phyloP scores from a whole-genome alignment of 2,888 invertebrate species.

The Mycalesis mineus region DNA sequence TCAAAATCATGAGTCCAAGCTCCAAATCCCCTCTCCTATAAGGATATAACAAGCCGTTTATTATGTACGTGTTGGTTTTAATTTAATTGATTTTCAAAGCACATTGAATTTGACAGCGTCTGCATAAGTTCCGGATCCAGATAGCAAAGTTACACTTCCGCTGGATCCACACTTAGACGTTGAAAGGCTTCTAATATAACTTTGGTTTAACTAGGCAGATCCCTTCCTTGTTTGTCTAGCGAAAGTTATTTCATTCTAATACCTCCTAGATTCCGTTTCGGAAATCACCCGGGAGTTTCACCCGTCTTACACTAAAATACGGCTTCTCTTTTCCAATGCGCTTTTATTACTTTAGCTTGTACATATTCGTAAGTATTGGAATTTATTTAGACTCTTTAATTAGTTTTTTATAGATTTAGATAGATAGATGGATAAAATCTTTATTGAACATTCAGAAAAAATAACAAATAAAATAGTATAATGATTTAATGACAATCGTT shows the following conservation, averaged over 20 bases:
- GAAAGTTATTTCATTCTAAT: background rate
- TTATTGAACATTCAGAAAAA: no score
- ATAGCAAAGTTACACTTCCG: conserved; percentile 24
- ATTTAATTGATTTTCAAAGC: background rate
- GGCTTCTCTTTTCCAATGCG: no score
- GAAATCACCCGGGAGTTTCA: background rate
- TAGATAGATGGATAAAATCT: no score
- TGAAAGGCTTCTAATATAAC: conserved; percentile 18
- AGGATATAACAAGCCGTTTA: background rate
- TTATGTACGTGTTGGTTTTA: background rate
- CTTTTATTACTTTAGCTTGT: no score
- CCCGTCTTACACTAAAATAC: background rate
- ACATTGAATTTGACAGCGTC: background rate
- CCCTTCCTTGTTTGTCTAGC: background rate
- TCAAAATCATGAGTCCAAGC: no score
- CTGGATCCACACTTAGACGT: conserved; percentile 12
- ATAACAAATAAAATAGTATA: no score
- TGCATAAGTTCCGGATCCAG: conserved; percentile 21
- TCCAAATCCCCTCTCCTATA: no score
- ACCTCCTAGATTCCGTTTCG: background rate
- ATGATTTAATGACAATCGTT: no score
- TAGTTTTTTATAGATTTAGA: no score
- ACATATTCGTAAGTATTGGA: no score
- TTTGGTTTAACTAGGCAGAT: conserved; percentile 16
- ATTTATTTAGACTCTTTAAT: no score